Evolutionary conservation across 2,113 vertebrate species (phyloP).

Genomic region (Corvus cornix): DNA sequence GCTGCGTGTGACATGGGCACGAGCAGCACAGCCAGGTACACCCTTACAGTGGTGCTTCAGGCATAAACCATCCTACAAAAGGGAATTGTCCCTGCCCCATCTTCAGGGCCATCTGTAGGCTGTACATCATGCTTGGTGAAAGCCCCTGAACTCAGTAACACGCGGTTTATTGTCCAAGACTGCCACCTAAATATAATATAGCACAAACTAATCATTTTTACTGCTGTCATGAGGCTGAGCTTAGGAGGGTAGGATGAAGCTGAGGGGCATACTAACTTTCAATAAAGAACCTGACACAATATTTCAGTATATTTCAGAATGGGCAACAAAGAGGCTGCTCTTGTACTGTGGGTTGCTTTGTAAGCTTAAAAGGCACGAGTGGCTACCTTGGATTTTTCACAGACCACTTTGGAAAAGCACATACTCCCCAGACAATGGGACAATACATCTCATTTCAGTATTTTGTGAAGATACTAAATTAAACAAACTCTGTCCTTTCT

Average conservation of each 20-base stretch:
- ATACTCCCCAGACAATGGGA: not conserved
- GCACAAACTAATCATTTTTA: slow-evolving; percentile 43
- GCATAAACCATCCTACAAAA: not conserved
- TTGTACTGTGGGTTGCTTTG: not conserved
- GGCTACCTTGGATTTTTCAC: not conserved
- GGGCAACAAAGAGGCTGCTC: not conserved
- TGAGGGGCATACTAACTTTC: slow-evolving; percentile 5
- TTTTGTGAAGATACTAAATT: not conserved
- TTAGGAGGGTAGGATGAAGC: not conserved
- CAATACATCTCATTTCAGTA: not conserved
- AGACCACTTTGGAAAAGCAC: not conserved
- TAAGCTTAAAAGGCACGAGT: not conserved
- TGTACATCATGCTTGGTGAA: not conserved
- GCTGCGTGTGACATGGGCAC: not conserved
- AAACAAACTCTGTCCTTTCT: not conserved
- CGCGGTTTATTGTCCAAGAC: not conserved
- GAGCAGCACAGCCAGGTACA: not conserved
- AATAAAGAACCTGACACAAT: not conserved
- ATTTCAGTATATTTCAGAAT: not conserved
- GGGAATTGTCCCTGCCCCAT: not conserved
- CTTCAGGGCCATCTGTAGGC: slow-evolving; percentile 1
- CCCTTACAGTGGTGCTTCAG: not conserved
- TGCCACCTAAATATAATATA: slow-evolving; percentile 44
- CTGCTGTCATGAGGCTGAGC: not conserved
- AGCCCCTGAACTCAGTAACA: slow-evolving; percentile 31